A percentile compares a stretch with the other conserved stretches of the same genome.
Evolutionary conservation across 2,113 vertebrate genomes (phyloP).

Genomic region (Microcebus tavaratra): DNA sequence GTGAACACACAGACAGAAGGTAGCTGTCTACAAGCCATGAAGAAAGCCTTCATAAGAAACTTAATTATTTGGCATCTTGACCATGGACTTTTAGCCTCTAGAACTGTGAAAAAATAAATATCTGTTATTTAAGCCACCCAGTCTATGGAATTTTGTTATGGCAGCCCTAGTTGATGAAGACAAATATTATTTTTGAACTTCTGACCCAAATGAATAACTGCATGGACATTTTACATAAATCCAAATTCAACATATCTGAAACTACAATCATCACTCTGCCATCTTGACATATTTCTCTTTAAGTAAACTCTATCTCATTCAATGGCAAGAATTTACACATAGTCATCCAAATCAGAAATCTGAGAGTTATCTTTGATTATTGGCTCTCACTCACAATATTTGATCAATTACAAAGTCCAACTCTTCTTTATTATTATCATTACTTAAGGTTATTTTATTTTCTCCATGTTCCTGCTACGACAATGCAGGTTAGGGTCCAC

Average conservation of each 20-base stretch:
- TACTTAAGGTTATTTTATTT: background rate
- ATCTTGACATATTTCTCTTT: background rate
- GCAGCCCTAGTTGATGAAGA: background rate
- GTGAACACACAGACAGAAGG: background rate
- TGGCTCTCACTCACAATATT: background rate
- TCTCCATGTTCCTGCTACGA: background rate
- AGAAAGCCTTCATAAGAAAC: background rate
- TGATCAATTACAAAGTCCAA: background rate
- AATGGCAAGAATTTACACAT: background rate
- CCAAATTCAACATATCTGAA: background rate
- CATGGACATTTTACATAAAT: background rate
- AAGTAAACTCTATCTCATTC: background rate
- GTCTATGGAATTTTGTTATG: background rate
- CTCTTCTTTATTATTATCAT: background rate
- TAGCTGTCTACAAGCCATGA: background rate
- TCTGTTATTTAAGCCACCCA: background rate
- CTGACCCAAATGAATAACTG: background rate
- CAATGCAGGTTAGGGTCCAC: background rate
- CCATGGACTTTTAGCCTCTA: background rate
- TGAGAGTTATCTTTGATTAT: background rate
- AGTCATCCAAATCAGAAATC: background rate
- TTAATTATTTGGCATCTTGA: background rate
- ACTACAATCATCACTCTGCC: background rate
- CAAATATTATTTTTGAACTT: background rate
- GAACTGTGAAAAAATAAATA: background rate